A percentile compares a stretch with the other conserved stretches of the same genome.
Conservation (phyloP, 2,888 invertebrate genomes). For the Idaea biselata region DNA sequence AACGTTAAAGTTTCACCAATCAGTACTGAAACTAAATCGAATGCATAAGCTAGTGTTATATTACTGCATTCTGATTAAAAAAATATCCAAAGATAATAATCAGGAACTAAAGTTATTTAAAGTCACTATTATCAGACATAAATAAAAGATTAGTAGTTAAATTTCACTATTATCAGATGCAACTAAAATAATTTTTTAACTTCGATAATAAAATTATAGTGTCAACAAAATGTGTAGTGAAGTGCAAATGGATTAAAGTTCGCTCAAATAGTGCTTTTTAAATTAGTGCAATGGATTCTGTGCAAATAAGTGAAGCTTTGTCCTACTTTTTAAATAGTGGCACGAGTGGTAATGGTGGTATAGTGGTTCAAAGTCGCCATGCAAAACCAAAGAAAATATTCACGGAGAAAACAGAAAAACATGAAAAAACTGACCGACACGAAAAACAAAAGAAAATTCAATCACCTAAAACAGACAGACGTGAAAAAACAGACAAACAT, state of each 20-base stretch:
- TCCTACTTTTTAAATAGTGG: conserved; percentile 7
- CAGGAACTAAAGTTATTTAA: not conserved
- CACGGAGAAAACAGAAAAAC: not conserved
- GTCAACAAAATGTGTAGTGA: not conserved
- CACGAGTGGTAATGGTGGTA: conserved; percentile 5
- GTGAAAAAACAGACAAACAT: conserved; percentile 27
- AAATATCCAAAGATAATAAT: not conserved
- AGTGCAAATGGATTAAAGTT: not conserved
- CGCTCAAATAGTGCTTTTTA: not conserved
- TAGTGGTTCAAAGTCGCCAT: conserved; percentile 13
- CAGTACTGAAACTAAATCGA: not conserved
- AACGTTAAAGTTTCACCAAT: not conserved
- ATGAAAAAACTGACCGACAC: conserved; percentile 26
- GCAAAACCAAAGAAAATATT: conserved; percentile 9
- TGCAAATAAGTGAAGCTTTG: conserved; percentile 11
- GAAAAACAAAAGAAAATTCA: not conserved
- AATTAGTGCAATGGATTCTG: conserved; percentile 11
- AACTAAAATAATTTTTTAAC: not conserved
- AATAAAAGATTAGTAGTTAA: not conserved
- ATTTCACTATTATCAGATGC: not conserved
- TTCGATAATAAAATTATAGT: not conserved
- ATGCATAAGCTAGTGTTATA: not conserved
- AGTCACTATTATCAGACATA: not conserved
- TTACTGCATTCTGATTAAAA: not conserved
- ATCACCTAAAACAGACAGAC: not conserved